A percentile compares a stretch with the other conserved stretches of the same genome.
Evolutionary conservation across 2,113 vertebrate genomes (phyloP).

Genomic region (Sinosuthora webbiana): DNA sequence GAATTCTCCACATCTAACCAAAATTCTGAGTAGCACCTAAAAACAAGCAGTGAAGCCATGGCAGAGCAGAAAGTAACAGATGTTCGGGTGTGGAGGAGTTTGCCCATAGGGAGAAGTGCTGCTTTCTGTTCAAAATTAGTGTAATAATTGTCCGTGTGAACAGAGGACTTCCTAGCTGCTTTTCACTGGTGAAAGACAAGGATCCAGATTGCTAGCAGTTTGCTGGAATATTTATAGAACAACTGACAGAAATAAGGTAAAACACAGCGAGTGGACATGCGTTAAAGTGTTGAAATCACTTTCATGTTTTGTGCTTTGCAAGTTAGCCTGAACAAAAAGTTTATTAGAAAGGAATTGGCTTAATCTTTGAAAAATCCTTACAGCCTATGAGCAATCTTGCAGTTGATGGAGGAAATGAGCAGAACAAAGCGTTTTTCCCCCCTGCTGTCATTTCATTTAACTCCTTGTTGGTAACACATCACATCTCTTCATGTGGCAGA

Average conservation of each 20-base stretch:
- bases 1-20: background rate
- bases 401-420: background rate
- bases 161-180: background rate
- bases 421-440: accelerated
- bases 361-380: background rate
- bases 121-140: background rate
- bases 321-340: background rate
- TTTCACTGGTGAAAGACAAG: background rate
- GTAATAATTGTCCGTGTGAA: background rate
- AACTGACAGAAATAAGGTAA: background rate
- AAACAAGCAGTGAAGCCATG: background rate
- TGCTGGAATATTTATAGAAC: background rate
- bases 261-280: accelerated
- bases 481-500: background rate
- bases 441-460: background rate
- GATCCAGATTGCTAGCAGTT: background rate
- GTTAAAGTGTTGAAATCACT: background rate
- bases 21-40: background rate
- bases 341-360: background rate
- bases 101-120: background rate
- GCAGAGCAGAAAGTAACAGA: background rate
- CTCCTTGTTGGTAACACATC: background rate
- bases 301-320: background rate
- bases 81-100: background rate
- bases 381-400: background rate